Percentiles rank a stretch among this genome's conserved stretches.
Evolutionary conservation across 2,888 invertebrate genomes (phyloP).

Genomic region (Epinotia nisella): DNA sequence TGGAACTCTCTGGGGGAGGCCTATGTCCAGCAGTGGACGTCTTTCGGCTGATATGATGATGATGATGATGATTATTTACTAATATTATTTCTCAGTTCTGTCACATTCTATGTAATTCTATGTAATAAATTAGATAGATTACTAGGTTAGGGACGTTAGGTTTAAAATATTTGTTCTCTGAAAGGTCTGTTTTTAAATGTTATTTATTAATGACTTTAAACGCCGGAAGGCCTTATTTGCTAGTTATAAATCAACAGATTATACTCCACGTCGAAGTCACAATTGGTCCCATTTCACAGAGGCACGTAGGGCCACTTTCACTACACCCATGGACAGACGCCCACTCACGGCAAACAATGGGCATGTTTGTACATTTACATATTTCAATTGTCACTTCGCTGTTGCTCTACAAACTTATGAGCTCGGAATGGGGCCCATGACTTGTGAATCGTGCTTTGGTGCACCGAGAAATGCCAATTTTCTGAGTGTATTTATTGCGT

Average conservation of each 20-base stretch:
- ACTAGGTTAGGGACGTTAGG: no score
- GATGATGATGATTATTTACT: no score
- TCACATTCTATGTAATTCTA: no score
- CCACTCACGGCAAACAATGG: constrained; percentile 41
- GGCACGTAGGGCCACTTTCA: constrained; percentile 43
- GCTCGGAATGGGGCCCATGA: constrained; percentile 17
- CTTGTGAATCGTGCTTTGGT: constrained; percentile 25
- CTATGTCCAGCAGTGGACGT: no score
- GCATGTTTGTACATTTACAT: constrained; percentile 40
- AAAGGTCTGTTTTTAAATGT: not conserved
- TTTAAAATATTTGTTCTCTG: not conserved
- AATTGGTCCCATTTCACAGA: constrained; percentile 33
- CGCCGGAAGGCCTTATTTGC: constrained; percentile 6
- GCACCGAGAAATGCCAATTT: constrained; percentile 5
- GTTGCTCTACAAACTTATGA: constrained; percentile 33
- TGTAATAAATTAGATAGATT: no score
- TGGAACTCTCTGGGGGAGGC: no score
- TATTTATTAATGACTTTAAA: constrained; percentile 7
- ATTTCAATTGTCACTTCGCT: constrained; percentile 41
- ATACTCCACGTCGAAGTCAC: constrained; percentile 21
- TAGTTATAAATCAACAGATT: constrained; percentile 27
- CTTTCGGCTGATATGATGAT: no score
- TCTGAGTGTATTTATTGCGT: not conserved
- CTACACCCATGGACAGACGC: constrained; percentile 40
- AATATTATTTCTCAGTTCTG: no score